Conservation (phyloP, 2,113 vertebrate species). For the Sciurus niger region DNA sequence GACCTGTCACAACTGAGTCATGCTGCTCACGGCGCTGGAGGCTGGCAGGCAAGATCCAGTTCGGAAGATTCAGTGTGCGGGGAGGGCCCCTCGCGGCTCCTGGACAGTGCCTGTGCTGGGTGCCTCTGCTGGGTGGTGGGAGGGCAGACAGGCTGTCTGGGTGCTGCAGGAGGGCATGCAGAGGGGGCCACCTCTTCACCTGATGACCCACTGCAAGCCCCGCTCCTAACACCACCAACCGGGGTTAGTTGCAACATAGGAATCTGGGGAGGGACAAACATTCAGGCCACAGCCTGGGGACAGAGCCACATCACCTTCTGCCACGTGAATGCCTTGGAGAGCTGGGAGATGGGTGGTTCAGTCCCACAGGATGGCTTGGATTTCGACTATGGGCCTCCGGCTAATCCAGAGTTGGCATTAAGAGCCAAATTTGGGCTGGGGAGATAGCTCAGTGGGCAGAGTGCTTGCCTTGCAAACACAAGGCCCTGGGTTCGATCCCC, state of each 20-base stretch:
- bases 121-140: too few species aligned
- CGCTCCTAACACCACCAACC: too few species aligned
- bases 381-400: conserved; percentile 32
- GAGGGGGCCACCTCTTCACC: not conserved
- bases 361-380: not conserved
- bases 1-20: not conserved
- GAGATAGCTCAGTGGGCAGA: too few species aligned
- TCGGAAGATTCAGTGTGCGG: not conserved
- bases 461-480: too few species aligned
- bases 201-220: not conserved
- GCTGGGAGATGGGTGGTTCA: not conserved
- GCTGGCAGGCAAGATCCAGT: not conserved
- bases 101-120: not conserved
- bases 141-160: not conserved
- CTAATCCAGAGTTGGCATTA: not conserved
- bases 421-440: not conserved
- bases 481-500: too few species aligned
- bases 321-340: not conserved
- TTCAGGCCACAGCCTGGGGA: too few species aligned
- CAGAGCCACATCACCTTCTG: not conserved
- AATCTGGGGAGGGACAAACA: not conserved
- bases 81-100: not conserved
- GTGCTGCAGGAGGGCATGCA: too few species aligned
- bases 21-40: too few species aligned
- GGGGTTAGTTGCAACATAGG: not conserved